phyloP scores from a whole-genome alignment of 2,797 vertebrate species.

The Kryptolebias ocellatus region DNA sequence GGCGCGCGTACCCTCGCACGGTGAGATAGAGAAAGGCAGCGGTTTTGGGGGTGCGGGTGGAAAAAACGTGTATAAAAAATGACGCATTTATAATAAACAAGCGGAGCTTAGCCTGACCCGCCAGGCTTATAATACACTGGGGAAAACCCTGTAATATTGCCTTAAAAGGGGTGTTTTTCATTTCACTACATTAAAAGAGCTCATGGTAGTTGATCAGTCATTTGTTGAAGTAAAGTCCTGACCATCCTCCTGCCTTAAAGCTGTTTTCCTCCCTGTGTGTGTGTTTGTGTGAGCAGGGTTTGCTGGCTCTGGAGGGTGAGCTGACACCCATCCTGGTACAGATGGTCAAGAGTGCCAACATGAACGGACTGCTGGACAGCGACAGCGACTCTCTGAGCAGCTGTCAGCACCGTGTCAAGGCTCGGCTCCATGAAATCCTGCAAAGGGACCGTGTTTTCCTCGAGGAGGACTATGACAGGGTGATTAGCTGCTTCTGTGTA shows the following conservation, averaged over 20 bases:
- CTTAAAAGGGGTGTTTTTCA: too few relatives aligned
- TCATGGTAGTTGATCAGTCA: neutral
- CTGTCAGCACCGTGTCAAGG: conserved; percentile 96
- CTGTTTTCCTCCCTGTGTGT: neutral
- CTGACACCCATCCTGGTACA: conserved; percentile 98
- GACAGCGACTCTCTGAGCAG: conserved; percentile 95
- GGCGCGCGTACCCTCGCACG: too few relatives aligned
- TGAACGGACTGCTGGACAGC: conserved; percentile 97
- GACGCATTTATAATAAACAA: too few relatives aligned
- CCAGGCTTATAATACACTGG: too few relatives aligned
- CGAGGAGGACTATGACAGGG: conserved; percentile 91
- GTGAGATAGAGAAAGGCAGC: too few relatives aligned
- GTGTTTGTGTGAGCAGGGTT: conserved; percentile 80
- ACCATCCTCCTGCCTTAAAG: neutral
- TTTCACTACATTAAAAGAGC: too few relatives aligned
- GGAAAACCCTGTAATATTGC: too few relatives aligned
- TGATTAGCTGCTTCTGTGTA: conserved; percentile 56
- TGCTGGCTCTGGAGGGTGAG: conserved; percentile 96
- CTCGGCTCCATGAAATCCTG: conserved; percentile 92
- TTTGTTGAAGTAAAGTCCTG: neutral
- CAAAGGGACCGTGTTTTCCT: conserved; percentile 91
- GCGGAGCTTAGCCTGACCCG: too few relatives aligned
- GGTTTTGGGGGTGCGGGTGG: too few relatives aligned
- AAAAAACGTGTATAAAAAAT: too few relatives aligned
- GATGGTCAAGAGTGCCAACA: conserved; percentile 99